These are phyloP conservation scores for Gnatocerus cornutus DNA, from an alignment of 2,888 invertebrate species.

Conservation along the genomic window DNA sequence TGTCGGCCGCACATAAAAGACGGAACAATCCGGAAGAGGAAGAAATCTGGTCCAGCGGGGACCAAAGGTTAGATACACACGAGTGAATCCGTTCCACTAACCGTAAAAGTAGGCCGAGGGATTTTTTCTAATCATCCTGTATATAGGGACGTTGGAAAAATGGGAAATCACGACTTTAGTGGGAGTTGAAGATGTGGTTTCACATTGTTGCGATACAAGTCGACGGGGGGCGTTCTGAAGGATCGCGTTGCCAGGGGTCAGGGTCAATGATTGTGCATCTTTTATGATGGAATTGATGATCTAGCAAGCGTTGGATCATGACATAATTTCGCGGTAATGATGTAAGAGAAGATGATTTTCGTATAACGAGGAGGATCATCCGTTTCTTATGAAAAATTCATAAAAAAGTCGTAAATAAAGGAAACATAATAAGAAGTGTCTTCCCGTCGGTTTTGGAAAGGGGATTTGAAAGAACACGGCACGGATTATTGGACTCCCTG, in stretches of 20 bases:
- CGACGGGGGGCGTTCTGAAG: conserved; percentile 13
- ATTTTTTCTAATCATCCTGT: not conserved
- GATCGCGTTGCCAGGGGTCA: conserved; percentile 13
- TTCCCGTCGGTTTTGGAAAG: conserved; percentile 17
- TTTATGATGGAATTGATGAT: conserved; percentile 11
- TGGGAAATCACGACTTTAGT: conserved; percentile 3
- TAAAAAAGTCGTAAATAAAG: conserved; percentile 45
- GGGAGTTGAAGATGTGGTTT: not conserved
- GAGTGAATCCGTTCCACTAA: conserved; percentile 49
- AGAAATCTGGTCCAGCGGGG: conserved; percentile 57
- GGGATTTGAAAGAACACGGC: not conserved
- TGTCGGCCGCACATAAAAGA: conserved; percentile 40
- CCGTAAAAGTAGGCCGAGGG: conserved; percentile 1
- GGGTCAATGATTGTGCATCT: conserved; percentile 23
- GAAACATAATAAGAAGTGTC: conserved; percentile 32
- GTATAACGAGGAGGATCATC: not conserved
- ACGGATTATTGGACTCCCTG: conserved; percentile 24
- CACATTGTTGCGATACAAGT: not conserved
- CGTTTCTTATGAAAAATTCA: conserved; percentile 31
- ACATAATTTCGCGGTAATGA: not conserved
- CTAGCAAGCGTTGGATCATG: not conserved
- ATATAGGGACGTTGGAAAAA: not conserved
- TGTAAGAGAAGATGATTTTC: not conserved
- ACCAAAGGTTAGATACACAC: conserved; percentile 62
- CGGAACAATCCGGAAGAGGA: conserved; percentile 62